phyloP scores from a whole-genome alignment of 2,888 invertebrate genomes.

The Cheiracanthium punctorium region DNA sequence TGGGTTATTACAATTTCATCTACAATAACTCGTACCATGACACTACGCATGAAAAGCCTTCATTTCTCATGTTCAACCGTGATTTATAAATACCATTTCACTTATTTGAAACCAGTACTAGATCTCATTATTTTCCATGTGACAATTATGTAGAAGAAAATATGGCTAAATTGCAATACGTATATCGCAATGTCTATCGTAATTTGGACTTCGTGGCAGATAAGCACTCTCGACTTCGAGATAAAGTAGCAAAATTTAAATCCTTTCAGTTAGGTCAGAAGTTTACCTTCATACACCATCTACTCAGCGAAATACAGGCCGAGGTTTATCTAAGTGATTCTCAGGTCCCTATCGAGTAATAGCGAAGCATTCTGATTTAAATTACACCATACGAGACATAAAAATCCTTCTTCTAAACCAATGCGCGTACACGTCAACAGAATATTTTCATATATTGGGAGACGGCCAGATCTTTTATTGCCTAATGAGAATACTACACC shows the following conservation, averaged over 20 bases:
- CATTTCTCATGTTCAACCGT: conserved; percentile 1
- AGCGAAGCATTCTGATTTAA: conserved; percentile 11
- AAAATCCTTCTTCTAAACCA: neutral
- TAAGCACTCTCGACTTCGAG: neutral
- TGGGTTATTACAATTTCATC: conserved; percentile 14
- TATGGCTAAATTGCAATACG: conserved; percentile 11
- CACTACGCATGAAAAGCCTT: no score
- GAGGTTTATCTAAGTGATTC: conserved; percentile 10
- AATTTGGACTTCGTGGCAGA: neutral
- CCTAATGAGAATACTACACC: no score
- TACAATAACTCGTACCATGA: conserved; percentile 24
- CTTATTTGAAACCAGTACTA: neutral
- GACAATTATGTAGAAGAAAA: conserved; percentile 19
- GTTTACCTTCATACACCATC: no score
- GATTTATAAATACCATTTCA: conserved; percentile 15
- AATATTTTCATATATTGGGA: neutral
- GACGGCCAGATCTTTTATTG: conserved; percentile 1
- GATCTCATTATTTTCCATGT: neutral
- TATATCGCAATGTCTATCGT: conserved; percentile 3
- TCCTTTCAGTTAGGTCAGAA: conserved; percentile 13
- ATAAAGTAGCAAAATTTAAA: neutral
- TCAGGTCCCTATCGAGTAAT: neutral
- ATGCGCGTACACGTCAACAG: neutral
- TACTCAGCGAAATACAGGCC: neutral
- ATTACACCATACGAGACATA: neutral